Base-by-base conservation (phyloP, 2,797 vertebrate species). In the Pseudochromis fuscus region DNA sequence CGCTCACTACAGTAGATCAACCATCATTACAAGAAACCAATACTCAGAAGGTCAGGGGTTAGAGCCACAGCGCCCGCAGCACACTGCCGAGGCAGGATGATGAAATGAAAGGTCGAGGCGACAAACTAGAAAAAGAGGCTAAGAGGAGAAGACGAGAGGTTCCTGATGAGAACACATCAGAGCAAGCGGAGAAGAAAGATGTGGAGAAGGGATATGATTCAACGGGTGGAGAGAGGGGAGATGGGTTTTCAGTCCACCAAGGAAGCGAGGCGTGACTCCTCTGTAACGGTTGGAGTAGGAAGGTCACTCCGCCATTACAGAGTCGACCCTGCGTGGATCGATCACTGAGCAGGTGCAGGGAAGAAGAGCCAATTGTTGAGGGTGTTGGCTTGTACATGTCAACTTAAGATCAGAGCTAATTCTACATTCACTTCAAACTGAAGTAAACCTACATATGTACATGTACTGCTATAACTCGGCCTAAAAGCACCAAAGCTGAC, bases 31-130 rank as follows among this genome's bases (percentile, higher is more conserved):
- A 48, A 58, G 70, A 70, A 63, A 57, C 33, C 63, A 77, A 75
- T 37, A 42, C 49, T 15, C 7, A 56, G 23, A 59, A 81, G 74
- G 78, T 85, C 80, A 76, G 38, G 4, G 76, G 80, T 83, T 40
- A 21, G 24, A 16, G 37, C 56, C 58, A 27, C 25, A 21, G 56
- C 49, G 1, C 6, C 52, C 7, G 3, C 37, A 4, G 7, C 63
- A 15, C 18, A 1, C 27, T 3, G 13, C 64, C 2, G 55, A 27
- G 71, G 59, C 63, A 78, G 66, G 27, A 53, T 51, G 56, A 78
- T 56, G 33, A 65, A 74, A n/a, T n/a, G n/a, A n/a, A 37, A 62
- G 53, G 65, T 52, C 1, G 13, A 56, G n/a, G 66, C 24, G 63
- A n/a, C 30, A 51, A 19, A 40, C 12, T 30, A 67, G 37, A 69